Base-by-base conservation (phyloP, 1,140 invertebrate genomes). In the Drosophila pectinifera region DNA sequence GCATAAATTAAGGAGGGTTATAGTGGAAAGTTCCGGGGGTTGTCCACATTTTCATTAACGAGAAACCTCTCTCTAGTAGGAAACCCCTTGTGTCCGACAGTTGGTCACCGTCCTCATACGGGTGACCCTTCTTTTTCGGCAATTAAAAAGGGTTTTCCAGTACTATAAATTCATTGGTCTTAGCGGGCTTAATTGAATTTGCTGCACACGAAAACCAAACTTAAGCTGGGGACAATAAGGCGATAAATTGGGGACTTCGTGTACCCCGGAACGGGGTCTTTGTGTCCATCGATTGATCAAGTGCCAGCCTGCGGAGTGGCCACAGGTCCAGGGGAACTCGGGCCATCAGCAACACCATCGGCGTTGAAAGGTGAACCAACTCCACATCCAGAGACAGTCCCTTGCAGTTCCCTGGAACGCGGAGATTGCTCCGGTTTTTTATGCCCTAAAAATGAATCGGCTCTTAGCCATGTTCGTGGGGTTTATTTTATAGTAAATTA, bases 151-250 rank as follows among this genome's bases (percentile, higher is more conserved):
- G 65, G 51, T 49, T 63, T 63, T 42, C 22, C 55, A 38, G 20
- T 41, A 20, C 20, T 51, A 43, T 16, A 56, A 34, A 64, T 77
- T 55, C 59, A 76, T 72, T 76, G 64, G 38, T 11, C 20, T 36
- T 64, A 77, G 80, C 67, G 59, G 72, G 63, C 70, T 88, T 89
- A 88, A 88, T 88, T 88, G 83, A 88, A 86, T 84, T 84, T 79
- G 73, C 72, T 63, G 80, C 65, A 49, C 73, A 76, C 73, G 76
- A 61, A 86, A 78, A 75, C 56, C 73, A 72, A 83, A 62, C 64
- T 49, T 38, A 46, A n/a, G 41, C 45, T 38, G 62, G 58, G 53
- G 55, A 65, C 41, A 72, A 64, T 62, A 73, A 70, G 6, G 31
- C 81, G 81, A 77, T 85, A 85, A 85, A 85, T 84, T 81, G 54